Evolutionary conservation across 1,140 invertebrate species (phyloP).

Genomic region (Oscheius sp.): DNA sequence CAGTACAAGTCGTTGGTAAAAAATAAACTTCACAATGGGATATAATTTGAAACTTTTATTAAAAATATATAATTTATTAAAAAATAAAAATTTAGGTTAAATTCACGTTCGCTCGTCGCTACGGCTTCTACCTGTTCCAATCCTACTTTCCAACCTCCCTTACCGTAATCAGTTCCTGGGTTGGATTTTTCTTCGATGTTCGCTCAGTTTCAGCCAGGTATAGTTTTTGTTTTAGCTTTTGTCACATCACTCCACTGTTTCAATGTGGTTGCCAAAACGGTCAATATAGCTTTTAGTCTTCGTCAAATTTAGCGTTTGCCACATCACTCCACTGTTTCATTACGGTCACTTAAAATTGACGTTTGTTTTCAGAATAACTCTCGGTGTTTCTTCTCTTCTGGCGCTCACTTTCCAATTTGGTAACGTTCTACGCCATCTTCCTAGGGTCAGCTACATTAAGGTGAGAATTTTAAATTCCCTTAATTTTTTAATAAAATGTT

Average conservation of each 20-base stretch:
- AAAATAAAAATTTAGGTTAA: slow-evolving; percentile 46
- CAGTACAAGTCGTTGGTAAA: too few species aligned
- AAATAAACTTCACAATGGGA: too few species aligned
- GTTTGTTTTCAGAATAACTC: slow-evolving; percentile 54
- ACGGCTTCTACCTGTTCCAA: slow-evolving; percentile 60
- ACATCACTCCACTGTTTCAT: too few species aligned
- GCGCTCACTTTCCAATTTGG: slow-evolving; percentile 60
- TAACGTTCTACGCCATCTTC: slow-evolving; percentile 58
- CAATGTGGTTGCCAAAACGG: too few species aligned
- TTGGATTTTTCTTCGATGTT: slow-evolving; percentile 61
- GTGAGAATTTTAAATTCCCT: too few species aligned
- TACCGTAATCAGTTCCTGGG: slow-evolving; percentile 58
- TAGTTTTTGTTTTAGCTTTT: background rate
- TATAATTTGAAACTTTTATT: background rate
- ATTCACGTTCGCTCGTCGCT: slow-evolving; percentile 60
- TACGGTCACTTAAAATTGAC: too few species aligned
- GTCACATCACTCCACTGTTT: too few species aligned
- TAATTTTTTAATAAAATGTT: background rate
- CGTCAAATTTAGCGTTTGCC: too few species aligned
- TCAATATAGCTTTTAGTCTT: background rate
- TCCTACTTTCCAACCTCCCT: slow-evolving; percentile 59
- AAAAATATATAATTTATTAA: too few species aligned
- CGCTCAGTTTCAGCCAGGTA: slow-evolving; percentile 56
- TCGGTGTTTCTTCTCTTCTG: slow-evolving; percentile 55
- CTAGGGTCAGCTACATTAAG: slow-evolving; percentile 59